Conservation (phyloP, 2,113 vertebrate species). For the Pseudopipra pipra region DNA sequence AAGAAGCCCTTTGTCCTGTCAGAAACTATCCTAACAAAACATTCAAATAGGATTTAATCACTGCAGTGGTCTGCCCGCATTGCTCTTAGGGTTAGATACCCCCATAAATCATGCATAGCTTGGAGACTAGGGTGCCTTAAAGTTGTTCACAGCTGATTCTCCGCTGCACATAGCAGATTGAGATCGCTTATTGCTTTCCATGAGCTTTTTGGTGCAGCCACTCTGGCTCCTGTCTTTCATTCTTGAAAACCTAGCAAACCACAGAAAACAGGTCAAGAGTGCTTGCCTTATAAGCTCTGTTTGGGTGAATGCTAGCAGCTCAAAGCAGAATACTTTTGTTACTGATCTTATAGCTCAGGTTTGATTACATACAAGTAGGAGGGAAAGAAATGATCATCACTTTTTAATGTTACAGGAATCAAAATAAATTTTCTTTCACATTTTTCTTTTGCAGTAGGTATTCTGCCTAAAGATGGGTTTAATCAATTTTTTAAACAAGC, state of each 20-base stretch:
- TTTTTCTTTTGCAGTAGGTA: not conserved
- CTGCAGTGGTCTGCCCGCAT: constrained; percentile 16
- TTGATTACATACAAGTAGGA: not conserved
- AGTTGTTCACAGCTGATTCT: constrained; percentile 51
- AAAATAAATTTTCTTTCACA: constrained; percentile 2
- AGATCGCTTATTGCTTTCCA: constrained; percentile 30
- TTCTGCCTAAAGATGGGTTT: not conserved
- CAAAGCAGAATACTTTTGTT: constrained; percentile 38
- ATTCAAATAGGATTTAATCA: constrained; percentile 66
- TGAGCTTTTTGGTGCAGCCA: not conserved
- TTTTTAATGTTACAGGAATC: not conserved
- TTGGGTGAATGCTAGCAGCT: not conserved
- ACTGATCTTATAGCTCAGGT: not conserved
- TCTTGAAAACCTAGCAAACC: constrained; percentile 29
- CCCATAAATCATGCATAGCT: constrained; percentile 67
- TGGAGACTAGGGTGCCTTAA: constrained; percentile 14
- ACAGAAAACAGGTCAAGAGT: constrained; percentile 16
- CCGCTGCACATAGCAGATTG: not conserved
- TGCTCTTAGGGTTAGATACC: constrained; percentile 56
- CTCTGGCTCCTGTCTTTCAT: not conserved
- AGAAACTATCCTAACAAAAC: constrained; percentile 59
- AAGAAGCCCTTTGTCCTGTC: constrained; percentile 64
- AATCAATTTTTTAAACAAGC: constrained; percentile 1
- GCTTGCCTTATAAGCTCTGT: not conserved
- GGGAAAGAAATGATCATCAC: not conserved